Evolutionary conservation across 2,888 invertebrate genomes (phyloP), one percentile per base, ranked within the genome.

Genomic region (Oligia strigilis): DNA sequence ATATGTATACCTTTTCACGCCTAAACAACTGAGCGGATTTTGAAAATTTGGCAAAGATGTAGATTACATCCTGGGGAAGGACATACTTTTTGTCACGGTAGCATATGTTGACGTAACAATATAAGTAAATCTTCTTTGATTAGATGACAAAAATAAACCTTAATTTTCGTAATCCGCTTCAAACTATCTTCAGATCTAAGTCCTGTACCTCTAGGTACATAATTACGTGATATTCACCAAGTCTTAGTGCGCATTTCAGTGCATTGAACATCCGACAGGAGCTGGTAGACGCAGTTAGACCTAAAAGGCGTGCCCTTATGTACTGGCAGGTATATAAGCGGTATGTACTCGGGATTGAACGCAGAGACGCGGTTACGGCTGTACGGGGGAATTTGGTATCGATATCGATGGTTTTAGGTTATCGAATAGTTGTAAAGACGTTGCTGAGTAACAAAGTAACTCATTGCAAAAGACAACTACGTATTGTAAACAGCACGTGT

Each of bases 271-370:
- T 40, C 70, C 88, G 88, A 87, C 87, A 85, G 83, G 84, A 89
- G 87, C 90, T 91, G 92, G 88, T 81, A 88, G 89, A 88, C 89
- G 88, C 78, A 93, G 93, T 92, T 92, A 91, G 92, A 92, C 93
- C 95, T 94, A 93, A 95, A 95, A 94, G 95, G 94, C 94, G 90
- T 88, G 90, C 92, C 92, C 92, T 92, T 94, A 95, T 96, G 88
- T 95, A 95, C 95, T 88, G 83, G 74, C 85, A 75, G 78, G 92
- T 92, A 95, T 90, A 95, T 95, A 94, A 90, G 86, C 88, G 80
- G 88, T 92, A 94, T 94, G 89, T 94, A 94, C 92, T 88, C 86
- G 90, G 70, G 49, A 77, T 92, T 91, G 93, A 94, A 93, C 92
- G 89, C 88, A 93, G 93, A 93, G 90, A 92, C 92, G 91, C 89